phyloP scores from a whole-genome alignment of 2,113 vertebrate genomes.

The Sminthopsis crassicaudata region DNA sequence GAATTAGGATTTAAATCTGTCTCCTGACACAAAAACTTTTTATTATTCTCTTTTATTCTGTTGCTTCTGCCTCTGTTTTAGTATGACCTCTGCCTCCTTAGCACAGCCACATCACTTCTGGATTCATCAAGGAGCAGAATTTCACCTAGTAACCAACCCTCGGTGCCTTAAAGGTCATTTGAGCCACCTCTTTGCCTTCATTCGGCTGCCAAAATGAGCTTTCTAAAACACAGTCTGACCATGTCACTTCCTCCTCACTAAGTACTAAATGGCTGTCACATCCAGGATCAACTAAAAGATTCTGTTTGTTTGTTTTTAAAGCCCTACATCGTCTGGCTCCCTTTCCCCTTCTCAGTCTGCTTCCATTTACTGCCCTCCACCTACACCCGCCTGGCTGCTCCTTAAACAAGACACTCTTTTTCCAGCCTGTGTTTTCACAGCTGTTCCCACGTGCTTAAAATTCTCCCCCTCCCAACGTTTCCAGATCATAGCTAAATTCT shows the following conservation, averaged over 20 bases:
- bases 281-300: neutral
- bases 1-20: neutral
- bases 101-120: neutral
- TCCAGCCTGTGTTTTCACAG: neutral
- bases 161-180: neutral
- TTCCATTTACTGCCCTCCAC: neutral
- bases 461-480: neutral
- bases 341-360: neutral
- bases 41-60: neutral
- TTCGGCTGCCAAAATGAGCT: neutral
- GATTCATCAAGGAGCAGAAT: neutral
- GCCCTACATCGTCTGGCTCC: neutral
- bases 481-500: neutral
- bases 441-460: neutral
- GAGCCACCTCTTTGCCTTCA: neutral
- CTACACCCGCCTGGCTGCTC: neutral
- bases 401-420: neutral
- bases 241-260: neutral
- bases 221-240: neutral
- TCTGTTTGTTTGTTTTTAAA: neutral
- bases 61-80: neutral
- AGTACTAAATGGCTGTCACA: neutral
- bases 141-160: neutral
- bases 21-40: neutral
- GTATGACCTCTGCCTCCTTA: neutral